Percentiles rank a stretch among this genome's conserved stretches.
These are phyloP conservation scores for Harmothoe impar DNA, from an alignment of 2,888 invertebrate genomes.

Conservation along the genomic window DNA sequence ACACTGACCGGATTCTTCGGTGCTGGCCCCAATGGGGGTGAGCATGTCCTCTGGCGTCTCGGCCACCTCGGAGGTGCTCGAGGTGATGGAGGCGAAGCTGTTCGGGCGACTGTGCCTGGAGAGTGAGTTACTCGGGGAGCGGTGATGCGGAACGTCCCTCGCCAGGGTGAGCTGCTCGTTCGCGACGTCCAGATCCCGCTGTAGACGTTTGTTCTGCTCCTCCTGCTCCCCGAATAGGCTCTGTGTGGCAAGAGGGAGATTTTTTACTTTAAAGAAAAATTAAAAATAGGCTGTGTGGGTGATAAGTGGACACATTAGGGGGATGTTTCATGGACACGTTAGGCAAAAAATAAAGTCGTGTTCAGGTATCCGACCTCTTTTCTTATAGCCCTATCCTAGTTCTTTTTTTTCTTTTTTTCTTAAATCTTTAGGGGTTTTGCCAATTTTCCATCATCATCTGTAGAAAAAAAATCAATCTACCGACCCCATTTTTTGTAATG, in stretches of 20 bases:
- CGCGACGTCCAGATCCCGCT: neutral
- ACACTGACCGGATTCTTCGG: constrained; percentile 47
- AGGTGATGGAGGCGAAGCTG: constrained; percentile 62
- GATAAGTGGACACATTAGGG: neutral
- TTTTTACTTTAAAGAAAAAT: too few species aligned
- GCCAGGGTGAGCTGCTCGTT: constrained; percentile 47
- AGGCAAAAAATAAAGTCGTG: too few species aligned
- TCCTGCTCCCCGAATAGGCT: constrained; percentile 32
- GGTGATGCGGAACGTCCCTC: neutral
- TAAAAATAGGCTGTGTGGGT: neutral
- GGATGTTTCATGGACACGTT: too few species aligned
- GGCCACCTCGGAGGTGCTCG: constrained; percentile 47
- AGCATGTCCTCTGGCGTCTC: constrained; percentile 44
- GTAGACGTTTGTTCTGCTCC: constrained; percentile 49
- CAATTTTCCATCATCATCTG: too few species aligned
- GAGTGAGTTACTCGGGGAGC: constrained; percentile 46
- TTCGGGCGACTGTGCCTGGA: constrained; percentile 58
- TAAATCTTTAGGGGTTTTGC: too few species aligned
- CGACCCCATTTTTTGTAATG: too few species aligned
- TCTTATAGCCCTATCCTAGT: too few species aligned
- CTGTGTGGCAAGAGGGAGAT: constrained; percentile 44
- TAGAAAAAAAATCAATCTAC: too few species aligned
- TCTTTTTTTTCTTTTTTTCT: too few species aligned
- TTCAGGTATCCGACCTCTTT: too few species aligned
- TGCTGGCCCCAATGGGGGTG: neutral